phyloP scores from a whole-genome alignment of 2,888 invertebrate species.

The Cheilosia grossa region DNA sequence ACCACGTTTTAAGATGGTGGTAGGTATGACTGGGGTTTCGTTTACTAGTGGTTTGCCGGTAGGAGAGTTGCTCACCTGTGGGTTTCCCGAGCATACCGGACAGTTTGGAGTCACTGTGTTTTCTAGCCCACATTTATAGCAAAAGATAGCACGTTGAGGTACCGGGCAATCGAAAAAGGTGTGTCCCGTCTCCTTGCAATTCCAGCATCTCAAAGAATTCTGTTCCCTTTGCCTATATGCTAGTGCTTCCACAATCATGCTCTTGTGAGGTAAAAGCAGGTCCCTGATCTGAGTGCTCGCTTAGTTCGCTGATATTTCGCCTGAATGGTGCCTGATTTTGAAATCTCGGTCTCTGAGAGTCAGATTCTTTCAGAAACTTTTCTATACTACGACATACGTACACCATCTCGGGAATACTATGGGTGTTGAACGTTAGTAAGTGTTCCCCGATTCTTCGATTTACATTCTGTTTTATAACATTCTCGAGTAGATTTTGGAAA shows the following conservation, averaged over 20 bases:
- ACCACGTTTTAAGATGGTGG: neutral
- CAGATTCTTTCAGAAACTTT: neutral
- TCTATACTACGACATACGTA: neutral
- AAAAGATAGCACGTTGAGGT: neutral
- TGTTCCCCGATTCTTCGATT: neutral
- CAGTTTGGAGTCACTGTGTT: neutral
- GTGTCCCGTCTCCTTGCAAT: neutral
- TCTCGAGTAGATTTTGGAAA: neutral
- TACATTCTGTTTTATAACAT: neutral
- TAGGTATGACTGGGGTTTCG: neutral
- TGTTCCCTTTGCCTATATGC: neutral
- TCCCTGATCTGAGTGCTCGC: neutral
- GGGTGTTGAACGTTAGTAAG: neutral
- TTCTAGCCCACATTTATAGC: slow-evolving; percentile 3
- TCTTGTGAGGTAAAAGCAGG: neutral
- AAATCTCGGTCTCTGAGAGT: neutral
- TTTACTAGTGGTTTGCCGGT: neutral
- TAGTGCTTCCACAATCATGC: neutral
- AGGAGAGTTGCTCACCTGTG: slow-evolving; percentile 3
- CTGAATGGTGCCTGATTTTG: neutral
- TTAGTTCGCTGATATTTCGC: neutral
- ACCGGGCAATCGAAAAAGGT: neutral
- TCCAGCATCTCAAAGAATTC: neutral
- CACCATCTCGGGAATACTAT: neutral
- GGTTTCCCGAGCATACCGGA: slow-evolving; percentile 7